Evolutionary conservation across 2,888 invertebrate genomes (phyloP), one percentile per base, ranked within the genome.

Genomic region (Drosophila testacea): DNA sequence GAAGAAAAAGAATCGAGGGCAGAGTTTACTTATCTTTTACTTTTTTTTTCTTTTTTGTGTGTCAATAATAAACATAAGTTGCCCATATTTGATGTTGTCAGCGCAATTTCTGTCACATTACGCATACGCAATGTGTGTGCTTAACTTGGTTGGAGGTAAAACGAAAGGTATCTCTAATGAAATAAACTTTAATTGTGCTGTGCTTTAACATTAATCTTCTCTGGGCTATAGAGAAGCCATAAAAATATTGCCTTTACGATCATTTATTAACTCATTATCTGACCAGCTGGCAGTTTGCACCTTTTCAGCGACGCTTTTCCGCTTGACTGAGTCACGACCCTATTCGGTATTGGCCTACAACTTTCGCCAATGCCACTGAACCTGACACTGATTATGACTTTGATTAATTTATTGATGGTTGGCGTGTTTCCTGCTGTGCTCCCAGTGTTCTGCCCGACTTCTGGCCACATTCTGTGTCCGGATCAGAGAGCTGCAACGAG

Each of bases 401-500:
- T 90, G 89, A 90, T 90, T 90, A 90, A 90, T 90, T 90, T 90
- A 90, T 90, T 90, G 90, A 90, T 87, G 84, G 88, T 83, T 90
- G 86, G 88, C 90, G 88, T 90, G 89, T 83, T 89, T 89, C 86
- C 83, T 71, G 83, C 83, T 81, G 83, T 75, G 78, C 63, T 32
- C 50, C 36, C 62, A 54, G 38, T 50, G 16, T 16, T 39, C 16
- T 42, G 39, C 7, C n/a, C 41, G 28, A 13, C 28, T 44, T 51
- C 28, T 39, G 11, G 13, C 30, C 56, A 34, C 56, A 44, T 36
- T 68, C 48, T 41, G 65, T 50, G 22, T 22, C 16, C 16, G 55
- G 55, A 55, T 44, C n/a, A n/a, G n/a, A n/a, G n/a, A n/a, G n/a
- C n/a, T n/a, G n/a, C n/a, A n/a, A n/a, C n/a, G n/a, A n/a, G n/a